Conservation (phyloP, 2,113 vertebrate species). For the Ictalurus punctatus region DNA sequence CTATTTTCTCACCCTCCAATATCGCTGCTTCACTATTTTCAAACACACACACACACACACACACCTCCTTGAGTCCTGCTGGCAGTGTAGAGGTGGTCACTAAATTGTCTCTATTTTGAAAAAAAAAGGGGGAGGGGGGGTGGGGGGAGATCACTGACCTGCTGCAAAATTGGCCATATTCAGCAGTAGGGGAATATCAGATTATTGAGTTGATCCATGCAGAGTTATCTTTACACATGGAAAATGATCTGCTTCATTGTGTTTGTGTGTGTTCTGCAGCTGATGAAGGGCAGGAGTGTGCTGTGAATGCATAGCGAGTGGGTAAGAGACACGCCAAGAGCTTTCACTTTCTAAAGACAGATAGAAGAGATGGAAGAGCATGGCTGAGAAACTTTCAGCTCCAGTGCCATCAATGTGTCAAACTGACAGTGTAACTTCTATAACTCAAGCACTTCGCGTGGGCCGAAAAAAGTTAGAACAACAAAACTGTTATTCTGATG, state of each 20-base stretch:
- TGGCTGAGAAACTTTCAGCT: conserved; percentile 38
- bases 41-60: conserved; percentile 46
- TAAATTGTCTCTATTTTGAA: conserved; percentile 71
- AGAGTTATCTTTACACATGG: conserved; percentile 70
- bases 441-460: background rate
- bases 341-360: conserved; percentile 60
- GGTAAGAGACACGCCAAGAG: conserved; percentile 40
- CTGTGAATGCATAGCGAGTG: conserved; percentile 59
- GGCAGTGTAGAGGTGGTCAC: conserved; percentile 73
- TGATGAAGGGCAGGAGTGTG: conserved; percentile 74
- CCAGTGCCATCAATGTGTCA: background rate
- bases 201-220: conserved; percentile 80
- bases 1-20: conserved; percentile 35
- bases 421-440: conserved; percentile 19
- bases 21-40: conserved; percentile 55
- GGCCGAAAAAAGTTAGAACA: conserved; percentile 9
- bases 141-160: conserved; percentile 69
- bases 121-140: conserved; percentile 50
- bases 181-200: conserved; percentile 75
- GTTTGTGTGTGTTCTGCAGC: conserved; percentile 62
- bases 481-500: background rate
- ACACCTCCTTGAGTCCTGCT: conserved; percentile 60
- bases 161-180: conserved; percentile 77
- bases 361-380: conserved; percentile 51
- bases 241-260: conserved; percentile 72